A percentile compares a stretch with the other conserved stretches of the same genome.
Conservation (phyloP, 2,797 vertebrate species). For the Squalus acanthias region DNA sequence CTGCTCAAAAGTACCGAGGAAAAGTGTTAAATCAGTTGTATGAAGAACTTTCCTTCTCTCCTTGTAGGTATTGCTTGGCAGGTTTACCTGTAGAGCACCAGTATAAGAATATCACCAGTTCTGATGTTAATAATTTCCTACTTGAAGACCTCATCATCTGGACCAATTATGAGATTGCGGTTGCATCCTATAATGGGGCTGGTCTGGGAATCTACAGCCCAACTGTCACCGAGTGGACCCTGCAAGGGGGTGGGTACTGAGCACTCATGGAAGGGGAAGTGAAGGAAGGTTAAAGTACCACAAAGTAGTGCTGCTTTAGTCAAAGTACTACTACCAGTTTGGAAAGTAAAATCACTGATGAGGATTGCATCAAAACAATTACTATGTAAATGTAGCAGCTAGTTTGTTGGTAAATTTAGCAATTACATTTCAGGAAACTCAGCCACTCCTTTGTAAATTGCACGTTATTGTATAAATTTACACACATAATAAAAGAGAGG, state of each 20-base stretch:
- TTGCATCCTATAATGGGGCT: constrained; percentile 88
- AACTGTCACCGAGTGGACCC: constrained; percentile 92
- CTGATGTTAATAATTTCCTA: constrained; percentile 83
- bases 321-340: background rate
- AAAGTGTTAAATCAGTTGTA: background rate
- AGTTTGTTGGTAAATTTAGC: background rate
- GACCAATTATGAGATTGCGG: constrained; percentile 97
- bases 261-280: background rate
- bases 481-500: background rate
- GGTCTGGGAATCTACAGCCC: constrained; percentile 87
- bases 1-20: background rate
- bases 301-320: background rate
- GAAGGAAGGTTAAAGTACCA: background rate
- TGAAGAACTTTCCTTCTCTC: background rate
- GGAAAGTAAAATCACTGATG: background rate
- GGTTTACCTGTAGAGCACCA: constrained; percentile 90
- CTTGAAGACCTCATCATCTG: constrained; percentile 97
- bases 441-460: background rate
- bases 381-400: background rate
- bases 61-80: constrained; percentile 80
- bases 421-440: background rate
- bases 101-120: constrained; percentile 87
- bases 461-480: background rate
- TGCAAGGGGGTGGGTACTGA: constrained; percentile 83
- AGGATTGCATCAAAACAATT: background rate